Percentiles rank a stretch among this genome's conserved stretches.
phyloP scores from a whole-genome alignment of 2,113 vertebrate species.

The Fregata magnificens region DNA sequence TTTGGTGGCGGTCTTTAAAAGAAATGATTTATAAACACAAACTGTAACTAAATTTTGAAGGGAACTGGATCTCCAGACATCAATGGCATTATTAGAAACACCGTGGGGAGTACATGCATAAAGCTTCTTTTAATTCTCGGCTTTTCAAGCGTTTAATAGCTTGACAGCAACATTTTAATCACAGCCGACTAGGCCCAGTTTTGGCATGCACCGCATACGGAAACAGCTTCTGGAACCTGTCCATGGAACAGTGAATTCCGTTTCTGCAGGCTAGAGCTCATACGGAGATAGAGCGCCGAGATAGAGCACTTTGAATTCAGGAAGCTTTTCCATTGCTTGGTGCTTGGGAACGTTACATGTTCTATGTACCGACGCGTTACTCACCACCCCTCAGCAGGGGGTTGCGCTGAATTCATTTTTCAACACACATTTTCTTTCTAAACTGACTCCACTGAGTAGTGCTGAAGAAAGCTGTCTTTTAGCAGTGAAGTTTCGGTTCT shows the following conservation, averaged over 20 bases:
- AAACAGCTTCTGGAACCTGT: conserved; percentile 63
- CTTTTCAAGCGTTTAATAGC: conserved; percentile 69
- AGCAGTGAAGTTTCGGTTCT: neutral
- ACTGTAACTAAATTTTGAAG: conserved; percentile 64
- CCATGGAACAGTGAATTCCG: conserved; percentile 49
- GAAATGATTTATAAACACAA: conserved; percentile 58
- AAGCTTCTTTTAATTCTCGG: conserved; percentile 64
- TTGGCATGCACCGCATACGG: conserved; percentile 53
- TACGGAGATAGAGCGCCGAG: neutral
- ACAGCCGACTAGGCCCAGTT: conserved; percentile 61
- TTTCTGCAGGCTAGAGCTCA: conserved; percentile 60
- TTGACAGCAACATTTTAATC: conserved; percentile 73
- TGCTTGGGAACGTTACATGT: neutral
- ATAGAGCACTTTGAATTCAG: conserved; percentile 41
- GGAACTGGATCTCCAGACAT: conserved; percentile 41
- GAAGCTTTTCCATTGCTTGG: neutral
- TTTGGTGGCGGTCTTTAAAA: conserved; percentile 11
- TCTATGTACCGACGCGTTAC: neutral
- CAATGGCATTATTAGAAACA: conserved; percentile 43
- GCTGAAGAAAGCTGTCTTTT: neutral
- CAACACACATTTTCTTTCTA: neutral
- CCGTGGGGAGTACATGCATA: conserved; percentile 37
- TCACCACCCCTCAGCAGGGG: neutral
- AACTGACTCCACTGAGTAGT: neutral
- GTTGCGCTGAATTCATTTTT: neutral